A percentile compares a stretch with the other conserved stretches of the same genome.
phyloP scores from a whole-genome alignment of 1,140 invertebrate genomes.

The Pseudomyrmex pallidus region DNA sequence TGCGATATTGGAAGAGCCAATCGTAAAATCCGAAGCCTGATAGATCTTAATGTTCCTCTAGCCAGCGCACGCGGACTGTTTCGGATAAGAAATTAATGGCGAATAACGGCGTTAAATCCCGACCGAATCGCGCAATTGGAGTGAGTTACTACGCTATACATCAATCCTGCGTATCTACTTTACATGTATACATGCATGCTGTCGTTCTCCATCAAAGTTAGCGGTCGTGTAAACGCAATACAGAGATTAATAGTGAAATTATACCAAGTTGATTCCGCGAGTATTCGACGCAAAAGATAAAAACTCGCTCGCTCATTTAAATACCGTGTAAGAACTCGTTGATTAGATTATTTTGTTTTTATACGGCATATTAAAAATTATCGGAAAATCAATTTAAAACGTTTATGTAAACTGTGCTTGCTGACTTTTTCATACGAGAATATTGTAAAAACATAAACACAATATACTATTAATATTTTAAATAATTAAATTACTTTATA shows the following conservation, averaged over 20 bases:
- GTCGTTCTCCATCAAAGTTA: background rate
- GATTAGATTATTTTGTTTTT: conserved; percentile 79
- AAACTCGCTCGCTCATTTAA: conserved; percentile 76
- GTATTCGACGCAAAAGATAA: conserved; percentile 68
- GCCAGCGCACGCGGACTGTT: conserved; percentile 58
- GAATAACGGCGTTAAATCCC: conserved; percentile 74
- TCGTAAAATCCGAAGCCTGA: conserved; percentile 73
- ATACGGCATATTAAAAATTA: conserved; percentile 69
- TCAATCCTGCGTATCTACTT: conserved; percentile 42
- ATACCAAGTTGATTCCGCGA: conserved; percentile 77
- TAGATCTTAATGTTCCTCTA: conserved; percentile 65
- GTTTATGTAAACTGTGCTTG: too few species aligned
- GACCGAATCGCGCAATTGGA: conserved; percentile 73
- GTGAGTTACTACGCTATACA: conserved; percentile 49
- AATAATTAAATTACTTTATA: too few species aligned
- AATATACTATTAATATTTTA: too few species aligned
- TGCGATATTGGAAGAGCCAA: conserved; percentile 71
- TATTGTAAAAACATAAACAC: background rate
- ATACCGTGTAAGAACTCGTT: conserved; percentile 77
- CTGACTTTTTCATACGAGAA: background rate
- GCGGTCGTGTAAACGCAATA: conserved; percentile 64
- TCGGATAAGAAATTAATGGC: conserved; percentile 75
- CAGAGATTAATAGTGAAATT: conserved; percentile 82
- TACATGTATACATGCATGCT: conserved; percentile 32
- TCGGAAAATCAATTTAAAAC: background rate